A percentile compares a stretch with the other conserved stretches of the same genome.
These are phyloP conservation scores for Apeira syringaria DNA, from an alignment of 2,888 invertebrate genomes.

Conservation along the genomic window DNA sequence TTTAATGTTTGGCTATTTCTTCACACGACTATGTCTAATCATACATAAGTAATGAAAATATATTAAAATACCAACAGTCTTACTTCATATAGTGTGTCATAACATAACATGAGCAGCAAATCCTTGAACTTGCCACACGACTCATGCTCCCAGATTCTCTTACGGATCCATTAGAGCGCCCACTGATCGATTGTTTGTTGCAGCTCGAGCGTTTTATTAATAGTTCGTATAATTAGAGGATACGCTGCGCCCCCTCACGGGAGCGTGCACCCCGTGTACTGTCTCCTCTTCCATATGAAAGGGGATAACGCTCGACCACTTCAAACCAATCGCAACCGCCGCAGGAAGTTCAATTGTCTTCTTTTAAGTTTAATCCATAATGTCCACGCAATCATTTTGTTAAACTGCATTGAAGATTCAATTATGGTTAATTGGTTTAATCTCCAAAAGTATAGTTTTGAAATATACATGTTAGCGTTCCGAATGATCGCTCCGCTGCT, in stretches of 20 bases:
- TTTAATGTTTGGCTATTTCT: too few relatives aligned
- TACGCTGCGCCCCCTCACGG: conserved; percentile 76
- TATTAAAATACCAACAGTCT: conserved; percentile 17
- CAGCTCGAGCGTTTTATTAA: conserved; percentile 66
- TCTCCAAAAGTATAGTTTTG: conserved; percentile 42
- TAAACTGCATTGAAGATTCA: conserved; percentile 72
- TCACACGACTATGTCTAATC: too few relatives aligned
- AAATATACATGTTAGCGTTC: too few relatives aligned
- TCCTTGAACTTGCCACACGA: conserved; percentile 34
- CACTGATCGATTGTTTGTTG: conserved; percentile 65
- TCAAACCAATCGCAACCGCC: conserved; percentile 67
- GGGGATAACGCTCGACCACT: conserved; percentile 61
- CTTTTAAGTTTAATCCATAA: conserved; percentile 76
- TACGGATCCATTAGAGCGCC: conserved; percentile 53
- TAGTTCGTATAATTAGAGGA: conserved; percentile 80
- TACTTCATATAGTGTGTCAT: conserved; percentile 26
- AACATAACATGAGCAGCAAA: conserved; percentile 21
- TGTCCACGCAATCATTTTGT: conserved; percentile 82
- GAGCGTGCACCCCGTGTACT: conserved; percentile 32
- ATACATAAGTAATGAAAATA: too few relatives aligned
- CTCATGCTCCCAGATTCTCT: conserved; percentile 40
- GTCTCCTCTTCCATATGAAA: conserved; percentile 59
- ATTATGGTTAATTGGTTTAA: conserved; percentile 66
- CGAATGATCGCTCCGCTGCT: too few relatives aligned
- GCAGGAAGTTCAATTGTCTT: conserved; percentile 82